Percentiles rank a stretch among this genome's conserved stretches.
Conservation (phyloP, 2,888 invertebrate genomes). For the Sphaeridia pumilis region DNA sequence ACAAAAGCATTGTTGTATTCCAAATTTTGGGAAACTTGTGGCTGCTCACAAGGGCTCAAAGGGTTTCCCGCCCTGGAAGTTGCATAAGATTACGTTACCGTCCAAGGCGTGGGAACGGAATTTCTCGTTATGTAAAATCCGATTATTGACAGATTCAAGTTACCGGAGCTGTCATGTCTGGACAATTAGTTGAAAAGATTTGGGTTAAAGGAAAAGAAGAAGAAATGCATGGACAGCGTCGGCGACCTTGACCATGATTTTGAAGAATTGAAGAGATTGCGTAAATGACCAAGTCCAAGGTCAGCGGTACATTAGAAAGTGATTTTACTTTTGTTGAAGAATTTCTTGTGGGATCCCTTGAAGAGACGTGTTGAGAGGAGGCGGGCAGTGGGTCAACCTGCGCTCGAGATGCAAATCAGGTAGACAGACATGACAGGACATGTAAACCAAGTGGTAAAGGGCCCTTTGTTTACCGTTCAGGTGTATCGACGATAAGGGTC, state of each 20-base stretch:
- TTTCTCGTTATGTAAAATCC: not conserved
- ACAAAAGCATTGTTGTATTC: not conserved
- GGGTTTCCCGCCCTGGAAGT: not conserved
- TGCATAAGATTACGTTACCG: constrained; percentile 2
- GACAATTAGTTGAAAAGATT: not conserved
- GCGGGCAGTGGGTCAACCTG: too few species aligned
- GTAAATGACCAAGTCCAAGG: not conserved
- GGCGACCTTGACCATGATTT: constrained; percentile 1
- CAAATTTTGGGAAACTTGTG: too few species aligned
- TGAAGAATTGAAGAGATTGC: not conserved
- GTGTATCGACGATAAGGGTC: too few species aligned
- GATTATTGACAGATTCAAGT: not conserved
- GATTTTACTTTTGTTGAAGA: not conserved
- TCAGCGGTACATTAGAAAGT: not conserved
- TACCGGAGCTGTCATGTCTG: not conserved
- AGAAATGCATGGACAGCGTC: not conserved
- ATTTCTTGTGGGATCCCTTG: too few species aligned
- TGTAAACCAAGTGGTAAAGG: too few species aligned
- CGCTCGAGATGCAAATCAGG: too few species aligned
- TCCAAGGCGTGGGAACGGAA: not conserved
- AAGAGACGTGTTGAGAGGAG: too few species aligned
- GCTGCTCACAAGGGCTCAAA: too few species aligned
- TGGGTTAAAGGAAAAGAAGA: not conserved
- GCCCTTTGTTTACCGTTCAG: too few species aligned
- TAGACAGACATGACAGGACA: too few species aligned